Percentiles rank a stretch among this genome's conserved stretches.
Conservation (phyloP, 64 coral and sea anemone species). For the Pocillopora verrucosa region DNA sequence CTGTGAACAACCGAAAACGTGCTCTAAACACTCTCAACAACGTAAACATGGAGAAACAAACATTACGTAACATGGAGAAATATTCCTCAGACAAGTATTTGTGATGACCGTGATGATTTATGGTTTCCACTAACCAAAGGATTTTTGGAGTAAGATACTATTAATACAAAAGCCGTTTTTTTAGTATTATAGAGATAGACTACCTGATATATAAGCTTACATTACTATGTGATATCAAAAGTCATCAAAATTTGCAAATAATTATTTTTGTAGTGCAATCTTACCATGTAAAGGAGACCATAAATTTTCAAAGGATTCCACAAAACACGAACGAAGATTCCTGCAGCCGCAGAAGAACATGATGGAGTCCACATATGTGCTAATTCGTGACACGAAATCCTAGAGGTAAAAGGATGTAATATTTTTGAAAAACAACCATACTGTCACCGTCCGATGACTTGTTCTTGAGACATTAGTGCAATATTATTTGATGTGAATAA, state of each 20-base stretch:
- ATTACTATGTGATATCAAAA: background rate
- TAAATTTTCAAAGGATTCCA: conserved; percentile 61
- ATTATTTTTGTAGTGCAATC: background rate
- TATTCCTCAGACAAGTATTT: too few relatives aligned
- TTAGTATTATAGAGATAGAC: too few relatives aligned
- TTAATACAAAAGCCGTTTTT: too few relatives aligned
- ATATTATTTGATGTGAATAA: background rate
- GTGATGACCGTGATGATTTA: too few relatives aligned
- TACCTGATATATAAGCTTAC: background rate
- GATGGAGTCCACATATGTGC: conserved; percentile 60
- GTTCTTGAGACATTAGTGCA: background rate
- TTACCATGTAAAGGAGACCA: conserved; percentile 52
- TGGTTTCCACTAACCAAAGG: too few relatives aligned
- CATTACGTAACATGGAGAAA: too few relatives aligned
- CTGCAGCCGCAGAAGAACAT: conserved; percentile 1
- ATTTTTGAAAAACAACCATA: conserved; percentile 33
- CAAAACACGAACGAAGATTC: conserved; percentile 22
- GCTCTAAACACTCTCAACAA: too few relatives aligned
- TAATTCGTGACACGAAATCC: conserved; percentile 41
- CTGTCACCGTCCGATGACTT: background rate
- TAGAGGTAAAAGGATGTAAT: background rate
- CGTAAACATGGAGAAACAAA: too few relatives aligned
- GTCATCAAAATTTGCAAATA: background rate
- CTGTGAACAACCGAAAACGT: too few relatives aligned
- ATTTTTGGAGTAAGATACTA: too few relatives aligned